These are phyloP conservation scores for Meliscaeva auricollis DNA, from an alignment of 2,888 invertebrate species.

Conservation along the genomic window DNA sequence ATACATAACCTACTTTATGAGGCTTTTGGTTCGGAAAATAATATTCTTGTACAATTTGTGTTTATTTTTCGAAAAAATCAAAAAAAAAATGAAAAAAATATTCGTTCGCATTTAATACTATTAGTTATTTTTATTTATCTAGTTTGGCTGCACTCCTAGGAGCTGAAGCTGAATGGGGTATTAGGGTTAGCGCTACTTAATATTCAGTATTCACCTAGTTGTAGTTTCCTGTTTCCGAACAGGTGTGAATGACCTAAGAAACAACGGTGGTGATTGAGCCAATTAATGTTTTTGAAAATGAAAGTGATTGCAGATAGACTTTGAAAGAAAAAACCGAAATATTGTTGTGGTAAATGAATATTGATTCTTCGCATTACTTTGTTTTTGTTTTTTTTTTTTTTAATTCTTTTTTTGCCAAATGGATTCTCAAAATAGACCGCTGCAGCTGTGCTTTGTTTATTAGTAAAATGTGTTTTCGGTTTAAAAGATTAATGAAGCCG, in stretches of 20 bases:
- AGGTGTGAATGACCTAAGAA: constrained; percentile 54
- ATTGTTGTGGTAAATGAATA: background rate
- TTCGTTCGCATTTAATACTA: constrained; percentile 41
- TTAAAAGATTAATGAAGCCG: constrained; percentile 15
- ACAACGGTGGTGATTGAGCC: constrained; percentile 20
- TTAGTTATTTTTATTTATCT: constrained; percentile 66
- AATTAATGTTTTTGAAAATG: constrained; percentile 32
- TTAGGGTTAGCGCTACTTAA: constrained; percentile 40
- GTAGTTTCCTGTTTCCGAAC: constrained; percentile 55
- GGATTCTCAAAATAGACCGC: background rate
- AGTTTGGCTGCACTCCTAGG: constrained; percentile 58
- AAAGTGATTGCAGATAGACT: background rate
- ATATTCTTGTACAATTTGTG: constrained; percentile 16
- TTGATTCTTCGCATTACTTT: background rate
- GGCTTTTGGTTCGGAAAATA: constrained; percentile 7
- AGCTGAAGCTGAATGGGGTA: constrained; percentile 43
- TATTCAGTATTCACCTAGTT: constrained; percentile 38
- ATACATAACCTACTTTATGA: constrained; percentile 73
- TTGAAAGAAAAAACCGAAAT: background rate
- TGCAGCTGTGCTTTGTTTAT: constrained; percentile 19
- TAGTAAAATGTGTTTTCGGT: constrained; percentile 6
- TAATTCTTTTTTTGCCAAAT: background rate
- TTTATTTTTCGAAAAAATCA: constrained; percentile 16
- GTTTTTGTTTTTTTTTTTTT: background rate
- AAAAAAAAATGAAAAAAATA: background rate